Evolutionary conservation across 2,888 invertebrate species (phyloP), one percentile per base, ranked within the genome.

Genomic region (Hyppa rectilinea): DNA sequence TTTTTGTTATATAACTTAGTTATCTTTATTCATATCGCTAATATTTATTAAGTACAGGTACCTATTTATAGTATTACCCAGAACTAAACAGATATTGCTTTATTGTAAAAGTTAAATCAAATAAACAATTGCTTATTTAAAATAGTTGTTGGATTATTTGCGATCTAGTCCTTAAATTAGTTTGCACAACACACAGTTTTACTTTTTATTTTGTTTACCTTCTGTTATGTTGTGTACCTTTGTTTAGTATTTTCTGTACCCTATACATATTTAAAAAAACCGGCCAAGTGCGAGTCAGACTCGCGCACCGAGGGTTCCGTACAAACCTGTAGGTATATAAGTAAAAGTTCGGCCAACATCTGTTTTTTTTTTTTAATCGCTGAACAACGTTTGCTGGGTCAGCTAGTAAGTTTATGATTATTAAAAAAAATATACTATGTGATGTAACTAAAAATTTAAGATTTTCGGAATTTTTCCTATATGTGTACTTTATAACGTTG

Each of bases 51-150:
- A 83, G 77, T 78, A 81, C 81, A 77, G 76, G 75, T 79, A 82
- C 68, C 65, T 79, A 74, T 82, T 69, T 82, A 69, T 78, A 75
- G 73, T 80, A 77, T 83, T 84, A 85, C 65, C 76, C 78, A 69
- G 31, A 80, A 78, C 71, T 82, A 78, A 84, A 80, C 72, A 78
- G 65, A 81, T 84, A 76, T 75, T 59, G 84, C 85, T 80, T 83
- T 85, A 84, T 81, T 82, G 76, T 84, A 82, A 80, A 82, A 78
- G 82, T 84, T 84, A 82, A 82, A 83, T 85, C 77, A 80, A 85
- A 82, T 85, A 85, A 86, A 83, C 20, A 70, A 77, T 63, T 84
- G 81, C 84, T 81, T 85, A 79, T 68, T 63, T 47, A 60, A 43
- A 31, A 59, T 59, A 1, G 20, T 23, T 61, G 14, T 36, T 12